Evolutionary conservation across 2,113 vertebrate species (phyloP).

Genomic region (Plestiodon gilberti): DNA sequence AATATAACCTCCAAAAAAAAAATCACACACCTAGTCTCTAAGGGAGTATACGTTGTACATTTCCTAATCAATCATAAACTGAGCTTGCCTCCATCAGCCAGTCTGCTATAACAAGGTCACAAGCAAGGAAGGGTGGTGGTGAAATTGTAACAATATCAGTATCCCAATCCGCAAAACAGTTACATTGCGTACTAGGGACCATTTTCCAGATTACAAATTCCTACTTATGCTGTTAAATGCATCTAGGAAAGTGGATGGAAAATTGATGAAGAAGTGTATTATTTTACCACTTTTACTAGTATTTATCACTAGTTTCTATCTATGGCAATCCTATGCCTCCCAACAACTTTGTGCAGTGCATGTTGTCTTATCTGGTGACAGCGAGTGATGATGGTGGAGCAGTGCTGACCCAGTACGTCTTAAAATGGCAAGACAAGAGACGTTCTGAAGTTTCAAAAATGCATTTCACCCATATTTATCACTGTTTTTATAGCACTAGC

Average conservation of each 20-base stretch:
- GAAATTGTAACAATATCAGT: constrained; percentile 38
- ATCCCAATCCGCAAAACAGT: not conserved
- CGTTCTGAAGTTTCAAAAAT: no score
- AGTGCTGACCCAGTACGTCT: no score
- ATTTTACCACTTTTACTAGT: not conserved
- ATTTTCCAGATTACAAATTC: not conserved
- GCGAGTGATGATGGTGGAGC: not conserved
- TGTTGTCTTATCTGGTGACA: not conserved
- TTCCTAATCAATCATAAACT: constrained; percentile 62
- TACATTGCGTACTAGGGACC: not conserved
- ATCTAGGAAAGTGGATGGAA: not conserved
- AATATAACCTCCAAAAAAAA: constrained; percentile 56
- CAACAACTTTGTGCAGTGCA: not conserved
- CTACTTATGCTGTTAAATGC: not conserved
- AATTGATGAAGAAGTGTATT: not conserved
- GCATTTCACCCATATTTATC: no score
- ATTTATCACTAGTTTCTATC: not conserved
- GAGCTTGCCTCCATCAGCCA: constrained; percentile 26
- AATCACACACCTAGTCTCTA: constrained; percentile 38
- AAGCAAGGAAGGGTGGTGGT: not conserved
- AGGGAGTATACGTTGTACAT: constrained; percentile 54
- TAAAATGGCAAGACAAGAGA: no score
- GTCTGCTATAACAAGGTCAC: constrained; percentile 20
- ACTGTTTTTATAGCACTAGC: no score
- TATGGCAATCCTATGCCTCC: not conserved